Base-by-base conservation (phyloP, 2,113 vertebrate species). In the Paralichthys olivaceus region DNA sequence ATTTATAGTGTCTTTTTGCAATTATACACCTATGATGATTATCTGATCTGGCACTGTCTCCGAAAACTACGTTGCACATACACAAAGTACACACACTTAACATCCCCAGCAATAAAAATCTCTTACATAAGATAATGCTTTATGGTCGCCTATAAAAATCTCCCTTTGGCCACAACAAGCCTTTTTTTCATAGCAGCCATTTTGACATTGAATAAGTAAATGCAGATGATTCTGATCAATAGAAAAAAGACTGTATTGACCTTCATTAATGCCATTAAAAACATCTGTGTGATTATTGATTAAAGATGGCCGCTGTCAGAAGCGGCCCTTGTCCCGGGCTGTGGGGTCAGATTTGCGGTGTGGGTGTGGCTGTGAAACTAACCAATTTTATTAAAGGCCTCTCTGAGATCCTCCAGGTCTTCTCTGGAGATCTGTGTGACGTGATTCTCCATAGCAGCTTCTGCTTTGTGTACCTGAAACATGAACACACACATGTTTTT, bases 331-430 rank as follows among this genome's bases (percentile, higher is more conserved):
- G 7, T 23, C 20, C 22, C 8, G 2, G 6, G 19, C 0, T 15
- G 13, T 0, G 14, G 4, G 1, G 2, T 59, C n/a, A 58, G 7
- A 51, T 70, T 26, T 54, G 54, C 32, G 53, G 73, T 60, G 53
- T 28, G 60, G 54, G 32, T 43, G 57, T 61, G 37, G 1, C 19
- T 54, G 54, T 7, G 3, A 75, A 59, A 81, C 94, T 86, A 14
- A 99, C 98, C 98, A 60, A 99, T 97, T 94, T 96, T 99, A 80
- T 93, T 87, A 73, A 99, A 99, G 15, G 98, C 98, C 75, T 97
- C 96, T 77, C 93, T 93, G 25, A 99, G 93, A 0, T 99, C 97
- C 57, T 97, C 96, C 80, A 99, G 94, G 80, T 98, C 96, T 34
- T 98, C 98, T 74, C 95, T 88, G 71, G 97, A 95, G 86, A 99